Evolutionary conservation across 2,797 vertebrate species (phyloP), one percentile per base, ranked within the genome.

Genomic region (Tenualosa thibaudeaui): DNA sequence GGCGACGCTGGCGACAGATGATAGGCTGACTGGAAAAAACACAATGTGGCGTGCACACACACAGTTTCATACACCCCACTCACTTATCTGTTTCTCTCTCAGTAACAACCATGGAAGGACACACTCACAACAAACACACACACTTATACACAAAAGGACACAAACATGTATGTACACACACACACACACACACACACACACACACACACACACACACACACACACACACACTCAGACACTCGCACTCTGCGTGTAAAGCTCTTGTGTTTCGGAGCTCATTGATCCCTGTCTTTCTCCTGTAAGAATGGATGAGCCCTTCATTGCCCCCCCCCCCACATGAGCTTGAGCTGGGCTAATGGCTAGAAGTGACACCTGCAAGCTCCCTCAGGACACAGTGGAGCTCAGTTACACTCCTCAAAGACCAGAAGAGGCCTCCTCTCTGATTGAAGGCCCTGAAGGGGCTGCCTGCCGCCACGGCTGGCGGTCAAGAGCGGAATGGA

Each of bases 341-440:
- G 37, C 40, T 40, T 78, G 71, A 78, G 37, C 71, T 78, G 40
- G 19, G 37, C 84, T 90, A 85, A 86, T 91, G 87, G 82, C 9
- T 49, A 60, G 89, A 86, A 90, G 90, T 90, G 88, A 56, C 68
- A 85, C 87, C 88, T 86, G 89, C 87, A 85, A 91, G 90, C 89
- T 90, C 89, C 89, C 81, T 1, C 24, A 82, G 89, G 82, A 5
- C 82, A 5, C 82, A 24, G 7, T 54, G 26, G 26, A 81, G 87
- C 65, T 85, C 65, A 10, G 81, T 85, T 87, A 84, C 86, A 87
- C 58, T 86, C 46, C 75, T 83, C 81, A 82, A 86, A 88, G 83
- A 83, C 86, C 82, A 89, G 81, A 78, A 86, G 85, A 81, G 40
- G 10, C 46, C 46, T 40, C 40, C 22, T 49, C 56, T 58, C 31